Percentiles rank a stretch among this genome's conserved stretches.
These are phyloP conservation scores for Pimephales promelas DNA, from an alignment of 2,113 vertebrate species.

Conservation along the genomic window DNA sequence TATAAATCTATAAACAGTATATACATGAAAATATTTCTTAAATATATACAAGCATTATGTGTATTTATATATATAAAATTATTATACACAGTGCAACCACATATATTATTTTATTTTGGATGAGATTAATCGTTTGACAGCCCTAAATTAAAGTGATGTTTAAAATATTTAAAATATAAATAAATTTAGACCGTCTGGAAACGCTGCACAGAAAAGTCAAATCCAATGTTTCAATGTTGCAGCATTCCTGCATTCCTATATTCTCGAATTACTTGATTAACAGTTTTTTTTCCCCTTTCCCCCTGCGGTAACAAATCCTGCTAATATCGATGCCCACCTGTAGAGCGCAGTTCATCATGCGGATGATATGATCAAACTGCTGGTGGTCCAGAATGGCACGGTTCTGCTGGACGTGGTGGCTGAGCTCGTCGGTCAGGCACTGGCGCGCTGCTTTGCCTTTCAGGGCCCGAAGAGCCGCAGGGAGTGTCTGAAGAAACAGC, in stretches of 20 bases:
- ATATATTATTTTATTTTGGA: no score
- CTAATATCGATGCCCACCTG: constrained; percentile 79
- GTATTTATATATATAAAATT: no score
- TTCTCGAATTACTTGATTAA: not conserved
- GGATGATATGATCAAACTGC: constrained; percentile 94
- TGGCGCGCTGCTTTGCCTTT: constrained; percentile 94
- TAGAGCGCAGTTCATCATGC: constrained; percentile 97
- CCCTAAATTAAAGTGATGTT: no score
- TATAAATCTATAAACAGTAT: no score
- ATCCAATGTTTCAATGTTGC: not conserved
- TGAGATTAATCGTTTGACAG: no score
- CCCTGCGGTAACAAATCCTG: not conserved
- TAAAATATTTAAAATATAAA: no score
- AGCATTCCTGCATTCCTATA: not conserved
- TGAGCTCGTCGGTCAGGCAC: constrained; percentile 91
- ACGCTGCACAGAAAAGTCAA: no score
- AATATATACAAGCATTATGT: no score
- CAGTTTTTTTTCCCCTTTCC: not conserved
- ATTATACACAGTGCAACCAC: no score
- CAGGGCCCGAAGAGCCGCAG: constrained; percentile 91
- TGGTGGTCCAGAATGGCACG: constrained; percentile 95
- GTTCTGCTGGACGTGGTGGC: constrained; percentile 92
- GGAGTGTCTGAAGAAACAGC: constrained; percentile 80
- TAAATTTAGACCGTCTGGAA: no score
- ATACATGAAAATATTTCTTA: no score